Conservation (phyloP, 2,888 invertebrate genomes). For the Xestoiulus laeticollis region DNA sequence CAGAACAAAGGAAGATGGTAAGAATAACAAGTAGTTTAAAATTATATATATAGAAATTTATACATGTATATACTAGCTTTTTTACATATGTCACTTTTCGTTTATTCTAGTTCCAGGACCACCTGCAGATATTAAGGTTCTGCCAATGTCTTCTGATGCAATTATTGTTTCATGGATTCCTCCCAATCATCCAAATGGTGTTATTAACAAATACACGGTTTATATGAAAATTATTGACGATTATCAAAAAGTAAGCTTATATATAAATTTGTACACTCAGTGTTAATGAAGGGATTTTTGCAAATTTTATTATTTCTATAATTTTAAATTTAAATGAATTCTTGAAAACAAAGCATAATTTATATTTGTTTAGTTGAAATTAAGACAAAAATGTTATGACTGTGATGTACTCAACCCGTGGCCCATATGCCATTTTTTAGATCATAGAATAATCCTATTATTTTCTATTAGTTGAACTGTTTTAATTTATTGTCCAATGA, state of each 20-base stretch:
- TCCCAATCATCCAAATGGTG: conserved; percentile 81
- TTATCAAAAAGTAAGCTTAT: conserved; percentile 47
- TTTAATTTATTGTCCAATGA: too few relatives aligned
- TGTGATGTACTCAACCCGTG: too few relatives aligned
- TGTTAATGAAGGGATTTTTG: too few relatives aligned
- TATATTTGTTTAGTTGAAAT: too few relatives aligned
- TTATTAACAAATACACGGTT: conserved; percentile 82
- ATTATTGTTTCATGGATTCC: conserved; percentile 87
- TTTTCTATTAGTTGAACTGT: too few relatives aligned
- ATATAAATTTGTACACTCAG: not conserved
- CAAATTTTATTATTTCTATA: too few relatives aligned
- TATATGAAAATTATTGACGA: conserved; percentile 67
- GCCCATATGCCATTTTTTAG: too few relatives aligned
- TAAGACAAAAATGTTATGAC: too few relatives aligned
- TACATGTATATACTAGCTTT: not conserved
- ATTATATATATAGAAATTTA: not conserved
- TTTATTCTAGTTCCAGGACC: conserved; percentile 77
- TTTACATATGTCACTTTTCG: not conserved
- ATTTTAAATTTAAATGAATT: too few relatives aligned
- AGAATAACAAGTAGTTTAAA: conserved; percentile 52
- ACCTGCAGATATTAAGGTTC: conserved; percentile 84
- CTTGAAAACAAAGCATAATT: too few relatives aligned
- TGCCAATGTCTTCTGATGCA: conserved; percentile 81
- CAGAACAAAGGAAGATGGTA: conserved; percentile 85
- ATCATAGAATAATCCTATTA: too few relatives aligned